A percentile compares a stretch with the other conserved stretches of the same genome.
Conservation (phyloP, 2,113 vertebrate genomes). For the Odontesthes bonariensis region DNA sequence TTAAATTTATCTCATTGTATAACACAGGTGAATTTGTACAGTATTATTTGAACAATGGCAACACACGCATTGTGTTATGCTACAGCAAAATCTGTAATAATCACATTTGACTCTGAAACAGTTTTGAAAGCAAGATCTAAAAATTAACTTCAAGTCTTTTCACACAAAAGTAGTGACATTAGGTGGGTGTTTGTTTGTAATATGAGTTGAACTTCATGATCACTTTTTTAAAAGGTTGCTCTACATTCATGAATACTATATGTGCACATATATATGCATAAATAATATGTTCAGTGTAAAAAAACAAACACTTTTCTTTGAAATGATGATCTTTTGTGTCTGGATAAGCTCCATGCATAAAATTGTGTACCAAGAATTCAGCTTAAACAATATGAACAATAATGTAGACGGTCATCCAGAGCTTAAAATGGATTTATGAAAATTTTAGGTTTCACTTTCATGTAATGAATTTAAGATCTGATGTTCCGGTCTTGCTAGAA, state of each 20-base stretch:
- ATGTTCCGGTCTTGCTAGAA: slow-evolving; percentile 40
- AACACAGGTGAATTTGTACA: too few species aligned
- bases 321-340: slow-evolving; percentile 14
- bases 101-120: not conserved
- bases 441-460: slow-evolving; percentile 8
- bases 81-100: too few species aligned
- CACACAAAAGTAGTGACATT: not conserved
- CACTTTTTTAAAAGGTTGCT: slow-evolving; percentile 12
- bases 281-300: not conserved
- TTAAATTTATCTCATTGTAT: too few species aligned
- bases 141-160: not conserved
- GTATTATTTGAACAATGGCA: too few species aligned
- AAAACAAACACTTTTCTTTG: slow-evolving; percentile 2
- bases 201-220: not conserved
- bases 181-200: not conserved
- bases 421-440: slow-evolving; percentile 19
- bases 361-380: not conserved
- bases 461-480: slow-evolving; percentile 33
- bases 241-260: not conserved
- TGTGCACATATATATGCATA: not conserved
- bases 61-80: too few species aligned
- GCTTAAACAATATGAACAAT: slow-evolving; percentile 22
- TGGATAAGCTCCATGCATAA: slow-evolving; percentile 15
- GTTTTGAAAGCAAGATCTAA: not conserved
- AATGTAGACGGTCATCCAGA: slow-evolving; percentile 6